Evolutionary conservation across 92 coral and sea anemone species (phyloP), one percentile per base, ranked within the genome.

Genomic region (Metridium senile): DNA sequence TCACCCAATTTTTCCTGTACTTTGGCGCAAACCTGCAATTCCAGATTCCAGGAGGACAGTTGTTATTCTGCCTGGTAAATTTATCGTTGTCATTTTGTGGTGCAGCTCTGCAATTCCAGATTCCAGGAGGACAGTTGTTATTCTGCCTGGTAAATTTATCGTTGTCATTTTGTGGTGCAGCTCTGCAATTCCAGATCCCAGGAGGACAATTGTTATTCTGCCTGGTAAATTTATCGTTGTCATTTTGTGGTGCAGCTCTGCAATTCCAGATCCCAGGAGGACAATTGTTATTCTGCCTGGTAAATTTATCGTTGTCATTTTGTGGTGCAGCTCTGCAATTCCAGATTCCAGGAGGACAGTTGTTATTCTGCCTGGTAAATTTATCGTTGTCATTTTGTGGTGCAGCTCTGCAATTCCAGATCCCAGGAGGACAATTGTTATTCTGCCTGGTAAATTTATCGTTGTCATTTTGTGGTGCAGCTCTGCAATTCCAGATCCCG

Each of bases 61-160:
- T 33, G 39, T 45, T 18, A 9, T 30, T 73, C 62, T 56, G 66
- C 31, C 67, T 53, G 29, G 63, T 4, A 39, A 39, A 6, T 6
- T 39, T 6, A 1, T 27, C n/a, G 21, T 52, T 51, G 4, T 0
- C 22, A 25, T 27, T 26, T 28, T n/a, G 23, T 35, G 1, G 78
- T 23, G 39, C 43, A 20, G 61, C 61, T 46, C 52, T 59, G 52
- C 80, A 75, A 10, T 43, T 47, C 80, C 80, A 75, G 34, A 59
- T 45, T 62, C 80, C 80, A 31, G 80, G 79, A 2, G 79, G 81
- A 51, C 73, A 76, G 2, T 26, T 16, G 8, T 65, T 33, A 28
- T 19, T 76, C 49, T 64, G 72, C 45, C 81, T 63, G 45, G 58
- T 47, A 9, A 61, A 27, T 64, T 71, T 76, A n/a, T n/a, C n/a